phyloP scores from a whole-genome alignment of 2,113 vertebrate species.

The Lucifuga dentata region DNA sequence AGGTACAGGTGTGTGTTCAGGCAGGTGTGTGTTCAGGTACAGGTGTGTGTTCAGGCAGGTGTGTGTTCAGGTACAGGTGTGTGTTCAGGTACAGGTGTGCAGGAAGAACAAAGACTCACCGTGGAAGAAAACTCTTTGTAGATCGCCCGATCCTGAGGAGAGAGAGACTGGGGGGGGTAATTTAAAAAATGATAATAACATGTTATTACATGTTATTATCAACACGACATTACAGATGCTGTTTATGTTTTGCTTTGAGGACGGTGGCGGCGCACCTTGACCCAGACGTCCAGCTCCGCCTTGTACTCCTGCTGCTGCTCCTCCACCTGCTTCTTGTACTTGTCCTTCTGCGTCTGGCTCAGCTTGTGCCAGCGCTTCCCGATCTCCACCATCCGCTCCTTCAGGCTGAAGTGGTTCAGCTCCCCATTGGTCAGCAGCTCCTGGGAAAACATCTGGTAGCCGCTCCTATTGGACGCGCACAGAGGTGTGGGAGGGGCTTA shows the following conservation, averaged over 20 bases:
- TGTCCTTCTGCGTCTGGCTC: constrained; percentile 83
- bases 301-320: constrained; percentile 86
- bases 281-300: constrained; percentile 82
- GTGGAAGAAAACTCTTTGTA: constrained; percentile 83
- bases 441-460: constrained; percentile 89
- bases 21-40: too few species aligned
- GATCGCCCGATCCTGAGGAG: constrained; percentile 81
- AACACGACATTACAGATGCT: too few species aligned
- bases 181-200: too few species aligned
- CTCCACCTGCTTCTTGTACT: constrained; percentile 86
- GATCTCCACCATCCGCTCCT: constrained; percentile 89
- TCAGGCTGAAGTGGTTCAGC: constrained; percentile 86
- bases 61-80: too few species aligned
- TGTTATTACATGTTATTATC: too few species aligned
- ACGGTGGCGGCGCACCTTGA: constrained; percentile 72
- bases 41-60: too few species aligned
- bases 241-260: background rate
- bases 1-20: too few species aligned
- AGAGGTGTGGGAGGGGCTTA: background rate
- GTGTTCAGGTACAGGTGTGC: too few species aligned
- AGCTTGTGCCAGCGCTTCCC: constrained; percentile 87
- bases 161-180: constrained; percentile 79
- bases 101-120: constrained; percentile 68
- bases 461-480: constrained; percentile 76
- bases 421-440: constrained; percentile 87